A percentile compares a stretch with the other conserved stretches of the same genome.
Evolutionary conservation across 1,140 invertebrate genomes (phyloP).

Genomic region (Drosophila watanabei): DNA sequence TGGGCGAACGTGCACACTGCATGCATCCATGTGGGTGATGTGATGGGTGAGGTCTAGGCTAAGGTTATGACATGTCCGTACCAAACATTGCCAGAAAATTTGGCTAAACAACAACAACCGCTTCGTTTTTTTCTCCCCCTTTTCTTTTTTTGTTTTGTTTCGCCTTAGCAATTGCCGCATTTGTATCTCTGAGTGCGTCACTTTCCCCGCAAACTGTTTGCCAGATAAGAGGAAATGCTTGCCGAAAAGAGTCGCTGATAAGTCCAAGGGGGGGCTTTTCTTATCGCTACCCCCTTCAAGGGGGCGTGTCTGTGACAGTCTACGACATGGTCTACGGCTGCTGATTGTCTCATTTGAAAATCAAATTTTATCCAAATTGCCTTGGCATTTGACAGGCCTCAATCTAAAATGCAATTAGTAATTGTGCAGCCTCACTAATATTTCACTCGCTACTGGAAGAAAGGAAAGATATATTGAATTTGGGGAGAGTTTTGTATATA

Average conservation of each 20-base stretch:
- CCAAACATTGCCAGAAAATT: constrained; percentile 56
- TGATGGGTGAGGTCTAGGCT: constrained; percentile 70
- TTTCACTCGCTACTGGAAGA: background rate
- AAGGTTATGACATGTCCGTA: constrained; percentile 76
- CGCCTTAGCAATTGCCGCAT: constrained; percentile 63
- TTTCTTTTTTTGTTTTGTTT: background rate
- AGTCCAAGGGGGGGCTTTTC: constrained; percentile 18
- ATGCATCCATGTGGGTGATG: constrained; percentile 12
- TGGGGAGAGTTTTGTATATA: background rate
- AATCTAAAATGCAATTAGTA: constrained; percentile 70
- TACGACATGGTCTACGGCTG: background rate
- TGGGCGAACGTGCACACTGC: constrained; percentile 6
- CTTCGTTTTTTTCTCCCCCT: background rate
- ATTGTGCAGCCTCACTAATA: constrained; percentile 45
- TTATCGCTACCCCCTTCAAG: constrained; percentile 34
- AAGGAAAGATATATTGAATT: background rate
- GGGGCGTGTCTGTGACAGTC: background rate
- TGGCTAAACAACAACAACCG: constrained; percentile 46
- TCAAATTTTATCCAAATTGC: constrained; percentile 71
- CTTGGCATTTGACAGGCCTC: constrained; percentile 46
- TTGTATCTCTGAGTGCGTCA: constrained; percentile 71
- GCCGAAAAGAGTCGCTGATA: constrained; percentile 40
- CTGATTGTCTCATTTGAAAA: constrained; percentile 55
- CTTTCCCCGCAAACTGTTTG: constrained; percentile 53
- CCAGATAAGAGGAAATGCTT: constrained; percentile 68